Conservation (phyloP, 2,113 vertebrate species). For the Malaclemys terrapin region DNA sequence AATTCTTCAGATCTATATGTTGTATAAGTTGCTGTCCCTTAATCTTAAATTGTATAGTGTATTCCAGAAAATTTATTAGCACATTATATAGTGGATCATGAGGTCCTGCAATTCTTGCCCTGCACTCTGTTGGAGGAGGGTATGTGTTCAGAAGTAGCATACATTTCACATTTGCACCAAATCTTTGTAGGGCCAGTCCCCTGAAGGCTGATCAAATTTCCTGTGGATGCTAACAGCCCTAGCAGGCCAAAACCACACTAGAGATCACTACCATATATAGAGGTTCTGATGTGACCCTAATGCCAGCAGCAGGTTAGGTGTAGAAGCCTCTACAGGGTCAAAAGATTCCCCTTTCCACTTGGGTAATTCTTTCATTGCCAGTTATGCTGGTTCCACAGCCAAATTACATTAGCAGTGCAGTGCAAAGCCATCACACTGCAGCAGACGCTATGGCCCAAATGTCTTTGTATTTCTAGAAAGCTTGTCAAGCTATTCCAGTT, state of each 20-base stretch:
- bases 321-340: neutral
- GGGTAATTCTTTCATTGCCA: fast-evolving
- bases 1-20: neutral
- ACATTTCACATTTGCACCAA: neutral
- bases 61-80: neutral
- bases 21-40: neutral
- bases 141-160: neutral
- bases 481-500: neutral
- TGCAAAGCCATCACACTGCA: neutral
- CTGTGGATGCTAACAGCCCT: neutral
- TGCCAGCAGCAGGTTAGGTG: neutral
- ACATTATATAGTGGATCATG: neutral
- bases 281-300: neutral
- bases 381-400: neutral
- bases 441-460: neutral
- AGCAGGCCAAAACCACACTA: neutral
- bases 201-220: neutral
- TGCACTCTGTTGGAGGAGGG: neutral
- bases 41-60: neutral
- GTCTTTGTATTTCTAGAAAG: neutral
- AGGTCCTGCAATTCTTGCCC: fast-evolving
- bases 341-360: neutral
- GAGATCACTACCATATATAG: neutral
- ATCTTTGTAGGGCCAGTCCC: neutral
- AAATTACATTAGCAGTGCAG: neutral